Evolutionary conservation across 2,888 invertebrate genomes (phyloP), one percentile per base, ranked within the genome.

Genomic region (Macroteleia sp.): DNA sequence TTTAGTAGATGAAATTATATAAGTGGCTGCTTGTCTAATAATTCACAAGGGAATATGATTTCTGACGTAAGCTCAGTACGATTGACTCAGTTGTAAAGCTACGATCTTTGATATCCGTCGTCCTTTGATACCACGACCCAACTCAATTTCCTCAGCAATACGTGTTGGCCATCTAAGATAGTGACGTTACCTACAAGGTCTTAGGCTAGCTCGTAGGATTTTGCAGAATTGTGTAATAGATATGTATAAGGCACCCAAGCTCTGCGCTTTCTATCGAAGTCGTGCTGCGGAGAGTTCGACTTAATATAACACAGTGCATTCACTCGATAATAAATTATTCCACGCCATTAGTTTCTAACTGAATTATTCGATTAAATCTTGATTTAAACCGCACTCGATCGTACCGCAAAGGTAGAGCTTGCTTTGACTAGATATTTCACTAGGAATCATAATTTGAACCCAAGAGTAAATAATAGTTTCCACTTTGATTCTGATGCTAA

Each of bases 291-390:
- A 64, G 64, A 75, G n/a, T n/a, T n/a, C n/a, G n/a, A n/a, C 69
- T 84, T 81, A 82, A 82, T 86, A 83, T 84, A 83, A 77, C 77
- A 81, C 69, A 73, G 77, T 39, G 64, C 73, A 67, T 71, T 76
- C 77, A 71, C 78, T 57, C 44, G 66, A 69, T 79, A 70, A 80
- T 85, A 82, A 83, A 87, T 87, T 86, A 85, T 83, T 79, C 80
- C 77, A 28, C 56, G 76, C 82, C 85, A 84, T 82, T 83, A 81
- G 83, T 81, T 81, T 70, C 77, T 69, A 78, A 77, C 77, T 79
- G 81, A 83, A 83, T 85, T 84, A 85, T 86, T 85, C 85, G 83
- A 87, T 87, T 86, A 85, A 87, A 88, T 85, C 83, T 82, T 83
- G 81, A 86, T 85, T 85, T 83, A 82, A 73, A 75, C 71, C 52